These are phyloP conservation scores for Aphis gossypii DNA, from an alignment of 1,140 invertebrate genomes.

Conservation along the genomic window DNA sequence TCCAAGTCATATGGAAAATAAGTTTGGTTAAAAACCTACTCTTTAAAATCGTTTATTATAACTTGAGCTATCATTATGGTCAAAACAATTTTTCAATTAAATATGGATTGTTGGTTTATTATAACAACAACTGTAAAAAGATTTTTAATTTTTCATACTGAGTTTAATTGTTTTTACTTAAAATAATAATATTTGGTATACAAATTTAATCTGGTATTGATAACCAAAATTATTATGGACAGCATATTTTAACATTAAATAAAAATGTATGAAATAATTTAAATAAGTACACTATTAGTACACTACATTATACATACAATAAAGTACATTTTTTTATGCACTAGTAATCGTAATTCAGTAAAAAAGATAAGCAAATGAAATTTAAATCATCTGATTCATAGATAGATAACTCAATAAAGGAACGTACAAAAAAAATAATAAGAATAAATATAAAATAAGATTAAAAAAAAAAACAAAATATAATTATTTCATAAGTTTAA, in stretches of 20 bases:
- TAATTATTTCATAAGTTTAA: not conserved
- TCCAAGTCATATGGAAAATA: constrained; percentile 4
- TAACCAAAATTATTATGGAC: not conserved
- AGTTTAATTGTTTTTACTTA: not conserved
- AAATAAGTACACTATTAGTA: not conserved
- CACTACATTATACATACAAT: not conserved
- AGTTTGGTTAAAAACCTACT: not conserved
- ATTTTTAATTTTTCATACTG: not conserved
- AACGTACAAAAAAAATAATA: not conserved
- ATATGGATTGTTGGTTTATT: not conserved
- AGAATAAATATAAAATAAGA: too few relatives aligned
- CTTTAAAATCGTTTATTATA: not conserved
- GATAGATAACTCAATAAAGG: not conserved
- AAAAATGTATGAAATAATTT: not conserved
- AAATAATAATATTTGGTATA: not conserved
- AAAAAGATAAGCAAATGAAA: not conserved
- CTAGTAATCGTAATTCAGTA: too few relatives aligned
- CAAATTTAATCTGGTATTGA: not conserved
- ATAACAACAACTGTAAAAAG: not conserved
- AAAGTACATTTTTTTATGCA: not conserved
- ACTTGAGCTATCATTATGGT: not conserved
- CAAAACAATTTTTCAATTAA: not conserved
- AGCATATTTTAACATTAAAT: too few relatives aligned
- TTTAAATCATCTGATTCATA: not conserved
- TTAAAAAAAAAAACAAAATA: not conserved